These are phyloP conservation scores for Holocentrus rufus DNA, from an alignment of 2,797 vertebrate species.

Conservation along the genomic window DNA sequence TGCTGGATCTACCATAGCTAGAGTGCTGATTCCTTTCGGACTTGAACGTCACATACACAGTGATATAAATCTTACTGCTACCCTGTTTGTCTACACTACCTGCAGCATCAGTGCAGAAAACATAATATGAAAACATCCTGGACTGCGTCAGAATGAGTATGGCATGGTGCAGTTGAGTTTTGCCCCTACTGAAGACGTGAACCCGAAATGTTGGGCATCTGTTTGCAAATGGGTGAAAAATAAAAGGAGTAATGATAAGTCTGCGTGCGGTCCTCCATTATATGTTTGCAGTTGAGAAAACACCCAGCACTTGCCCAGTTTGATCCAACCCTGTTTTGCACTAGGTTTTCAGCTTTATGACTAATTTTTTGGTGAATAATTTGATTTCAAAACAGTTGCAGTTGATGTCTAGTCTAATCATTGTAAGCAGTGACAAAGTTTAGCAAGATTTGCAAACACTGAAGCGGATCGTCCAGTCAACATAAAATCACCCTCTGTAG, in stretches of 20 bases:
- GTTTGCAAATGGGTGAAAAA: too few relatives aligned
- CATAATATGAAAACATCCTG: not conserved
- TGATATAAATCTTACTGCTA: not conserved
- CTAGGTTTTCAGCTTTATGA: not conserved
- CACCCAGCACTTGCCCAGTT: not conserved
- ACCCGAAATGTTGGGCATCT: too few relatives aligned
- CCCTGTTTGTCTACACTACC: not conserved
- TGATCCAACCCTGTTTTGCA: not conserved
- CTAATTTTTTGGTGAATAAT: not conserved
- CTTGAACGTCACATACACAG: not conserved
- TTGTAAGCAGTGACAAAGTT: not conserved
- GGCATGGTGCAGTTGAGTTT: not conserved
- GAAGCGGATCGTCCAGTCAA: not conserved
- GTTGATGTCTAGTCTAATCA: not conserved
- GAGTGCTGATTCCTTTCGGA: too few relatives aligned
- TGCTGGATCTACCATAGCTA: not conserved
- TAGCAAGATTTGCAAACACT: not conserved
- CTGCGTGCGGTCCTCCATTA: too few relatives aligned
- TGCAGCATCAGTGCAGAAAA: not conserved
- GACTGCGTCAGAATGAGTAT: not conserved
- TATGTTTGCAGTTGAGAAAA: too few relatives aligned
- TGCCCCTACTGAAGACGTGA: too few relatives aligned
- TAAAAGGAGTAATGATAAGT: too few relatives aligned
- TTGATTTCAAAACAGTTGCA: constrained; percentile 5
- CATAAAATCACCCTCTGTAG: not conserved